phyloP scores from a whole-genome alignment of 2,113 vertebrate genomes.

The Sylvilagus bachmani region DNA sequence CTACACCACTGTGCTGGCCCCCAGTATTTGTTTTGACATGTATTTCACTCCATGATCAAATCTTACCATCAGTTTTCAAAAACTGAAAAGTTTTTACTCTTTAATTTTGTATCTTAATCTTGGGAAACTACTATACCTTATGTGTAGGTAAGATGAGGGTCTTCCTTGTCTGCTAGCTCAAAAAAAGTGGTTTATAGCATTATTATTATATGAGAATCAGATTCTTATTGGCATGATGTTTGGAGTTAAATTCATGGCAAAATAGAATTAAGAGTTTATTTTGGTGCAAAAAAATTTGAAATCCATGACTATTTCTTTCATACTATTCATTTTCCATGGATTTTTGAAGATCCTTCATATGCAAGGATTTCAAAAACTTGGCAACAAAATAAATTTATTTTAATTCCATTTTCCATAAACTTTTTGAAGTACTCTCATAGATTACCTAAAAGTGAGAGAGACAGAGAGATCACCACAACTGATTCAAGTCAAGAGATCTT shows the following conservation, averaged over 20 bases:
- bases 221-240: not conserved
- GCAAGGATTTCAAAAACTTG: too few relatives aligned
- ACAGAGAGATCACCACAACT: not conserved
- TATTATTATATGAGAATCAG: not conserved
- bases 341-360: too few relatives aligned
- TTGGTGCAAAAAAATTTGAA: too few relatives aligned
- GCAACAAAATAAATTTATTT: too few relatives aligned
- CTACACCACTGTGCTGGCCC: not conserved
- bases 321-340: too few relatives aligned
- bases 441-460: not conserved
- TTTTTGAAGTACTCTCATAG: too few relatives aligned
- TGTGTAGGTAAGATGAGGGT: not conserved
- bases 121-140: not conserved
- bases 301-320: too few relatives aligned
- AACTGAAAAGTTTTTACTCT: not conserved
- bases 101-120: constrained; percentile 23
- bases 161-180: not conserved
- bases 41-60: not conserved
- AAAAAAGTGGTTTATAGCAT: not conserved
- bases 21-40: constrained; percentile 16
- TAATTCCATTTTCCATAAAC: too few relatives aligned
- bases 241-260: not conserved
- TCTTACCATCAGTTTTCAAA: not conserved
- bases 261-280: too few relatives aligned
- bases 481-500: not conserved